Evolutionary conservation across 1,140 invertebrate genomes (phyloP).

Genomic region (Drosophila pandora): DNA sequence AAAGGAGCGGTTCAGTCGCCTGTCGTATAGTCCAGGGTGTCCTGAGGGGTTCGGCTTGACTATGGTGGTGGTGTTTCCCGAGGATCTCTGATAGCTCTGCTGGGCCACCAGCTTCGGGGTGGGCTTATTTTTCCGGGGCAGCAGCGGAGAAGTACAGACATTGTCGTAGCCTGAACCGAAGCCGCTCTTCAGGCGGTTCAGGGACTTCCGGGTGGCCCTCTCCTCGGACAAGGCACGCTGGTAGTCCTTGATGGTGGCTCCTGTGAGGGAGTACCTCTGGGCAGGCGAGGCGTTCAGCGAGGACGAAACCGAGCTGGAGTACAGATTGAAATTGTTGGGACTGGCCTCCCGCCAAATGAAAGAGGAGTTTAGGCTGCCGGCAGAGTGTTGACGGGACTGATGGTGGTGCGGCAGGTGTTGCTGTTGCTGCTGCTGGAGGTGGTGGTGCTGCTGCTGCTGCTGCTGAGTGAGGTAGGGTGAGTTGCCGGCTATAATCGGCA

Average conservation of each 20-base stretch:
- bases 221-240: conserved; percentile 81
- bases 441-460: conserved; percentile 26
- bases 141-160: conserved; percentile 77
- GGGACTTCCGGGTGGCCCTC: conserved; percentile 69
- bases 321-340: conserved; percentile 83
- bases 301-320: conserved; percentile 79
- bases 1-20: conserved; percentile 81
- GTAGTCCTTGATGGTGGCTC: conserved; percentile 63
- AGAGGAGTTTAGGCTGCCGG: conserved; percentile 80
- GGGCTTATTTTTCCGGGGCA: conserved; percentile 78
- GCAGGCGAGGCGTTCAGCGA: conserved; percentile 60
- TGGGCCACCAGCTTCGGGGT: conserved; percentile 60
- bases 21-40: conserved; percentile 79
- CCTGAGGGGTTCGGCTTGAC: conserved; percentile 60
- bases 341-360: conserved; percentile 83
- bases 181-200: conserved; percentile 80
- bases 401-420: conserved; percentile 27
- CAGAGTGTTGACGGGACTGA: conserved; percentile 63
- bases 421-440: conserved; percentile 43
- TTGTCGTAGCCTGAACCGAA: conserved; percentile 83
- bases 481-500: conserved; percentile 69
- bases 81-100: conserved; percentile 49
- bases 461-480: conserved; percentile 42
- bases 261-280: conserved; percentile 66
- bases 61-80: conserved; percentile 44